Conservation (phyloP, 2,888 invertebrate species). For the Silvanus unidentatus region DNA sequence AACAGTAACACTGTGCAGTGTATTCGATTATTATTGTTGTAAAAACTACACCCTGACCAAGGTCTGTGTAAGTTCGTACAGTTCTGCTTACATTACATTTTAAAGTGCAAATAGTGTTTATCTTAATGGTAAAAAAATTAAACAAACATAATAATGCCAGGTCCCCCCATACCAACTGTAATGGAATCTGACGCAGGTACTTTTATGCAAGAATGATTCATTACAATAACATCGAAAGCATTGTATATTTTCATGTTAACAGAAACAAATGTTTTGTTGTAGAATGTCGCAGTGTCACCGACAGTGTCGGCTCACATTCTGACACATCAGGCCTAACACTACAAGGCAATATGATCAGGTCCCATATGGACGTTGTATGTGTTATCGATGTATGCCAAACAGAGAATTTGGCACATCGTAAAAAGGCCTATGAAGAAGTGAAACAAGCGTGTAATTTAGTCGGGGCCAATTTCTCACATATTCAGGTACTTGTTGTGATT, state of each 20-base stretch:
- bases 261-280: slow-evolving; percentile 19
- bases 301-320: slow-evolving; percentile 58
- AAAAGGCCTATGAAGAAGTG: slow-evolving; percentile 79
- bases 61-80: too few species aligned
- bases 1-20: too few species aligned
- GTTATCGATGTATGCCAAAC: slow-evolving; percentile 71
- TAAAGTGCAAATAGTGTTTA: too few species aligned
- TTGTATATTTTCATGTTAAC: slow-evolving; percentile 8
- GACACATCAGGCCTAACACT: slow-evolving; percentile 53
- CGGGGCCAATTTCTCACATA: slow-evolving; percentile 75
- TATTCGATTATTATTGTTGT: too few species aligned
- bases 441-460: slow-evolving; percentile 71
- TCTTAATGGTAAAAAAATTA: too few species aligned
- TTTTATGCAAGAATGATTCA: slow-evolving; percentile 22
- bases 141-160: slow-evolving; percentile 31
- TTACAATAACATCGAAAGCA: slow-evolving; percentile 25
- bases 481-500: slow-evolving; percentile 57
- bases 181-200: slow-evolving; percentile 38
- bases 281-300: slow-evolving; percentile 50
- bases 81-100: too few species aligned
- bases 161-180: slow-evolving; percentile 30
- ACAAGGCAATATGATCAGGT: slow-evolving; percentile 45
- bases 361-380: slow-evolving; percentile 83
- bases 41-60: too few species aligned
- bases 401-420: slow-evolving; percentile 67